phyloP scores from a whole-genome alignment of 30 jellyfish, hydroid and myxozoan species.

The Haliclystus octoradiatus region DNA sequence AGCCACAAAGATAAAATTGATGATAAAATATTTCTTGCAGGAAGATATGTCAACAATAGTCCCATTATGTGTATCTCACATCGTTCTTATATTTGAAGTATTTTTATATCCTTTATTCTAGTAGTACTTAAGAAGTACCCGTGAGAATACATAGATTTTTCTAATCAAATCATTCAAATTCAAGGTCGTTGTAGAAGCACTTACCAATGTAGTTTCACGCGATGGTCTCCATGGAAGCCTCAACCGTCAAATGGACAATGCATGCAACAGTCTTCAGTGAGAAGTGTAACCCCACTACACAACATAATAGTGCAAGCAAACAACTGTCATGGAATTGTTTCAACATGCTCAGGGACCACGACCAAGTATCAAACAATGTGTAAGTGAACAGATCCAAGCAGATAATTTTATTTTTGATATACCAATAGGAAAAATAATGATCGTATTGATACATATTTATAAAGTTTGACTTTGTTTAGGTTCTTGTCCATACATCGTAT shows the following conservation, averaged over 20 bases:
- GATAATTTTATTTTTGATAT: no score
- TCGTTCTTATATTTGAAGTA: no score
- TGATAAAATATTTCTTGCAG: no score
- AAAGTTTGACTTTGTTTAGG: constrained; percentile 21
- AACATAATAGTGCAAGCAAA: constrained; percentile 18
- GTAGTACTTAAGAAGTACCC: no score
- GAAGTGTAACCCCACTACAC: constrained; percentile 58
- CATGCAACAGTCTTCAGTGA: constrained; percentile 40
- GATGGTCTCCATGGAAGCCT: constrained; percentile 88
- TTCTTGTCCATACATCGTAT: constrained; percentile 50
- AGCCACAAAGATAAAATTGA: no score
- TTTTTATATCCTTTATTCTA: no score
- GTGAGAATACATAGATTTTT: no score
- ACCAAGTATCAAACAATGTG: background rate
- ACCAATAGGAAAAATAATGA: background rate
- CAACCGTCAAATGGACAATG: constrained; percentile 46
- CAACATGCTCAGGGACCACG: constrained; percentile 10
- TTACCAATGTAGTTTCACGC: constrained; percentile 32
- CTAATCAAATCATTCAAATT: no score
- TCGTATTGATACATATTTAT: background rate
- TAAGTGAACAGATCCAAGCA: no score
- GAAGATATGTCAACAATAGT: no score
- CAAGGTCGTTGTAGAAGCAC: constrained; percentile 87
- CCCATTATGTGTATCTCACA: no score
- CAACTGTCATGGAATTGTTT: constrained; percentile 64